Percentiles rank a stretch among this genome's conserved stretches.
phyloP scores from a whole-genome alignment of 2,888 invertebrate genomes.

The Caradrina clavipalpis region DNA sequence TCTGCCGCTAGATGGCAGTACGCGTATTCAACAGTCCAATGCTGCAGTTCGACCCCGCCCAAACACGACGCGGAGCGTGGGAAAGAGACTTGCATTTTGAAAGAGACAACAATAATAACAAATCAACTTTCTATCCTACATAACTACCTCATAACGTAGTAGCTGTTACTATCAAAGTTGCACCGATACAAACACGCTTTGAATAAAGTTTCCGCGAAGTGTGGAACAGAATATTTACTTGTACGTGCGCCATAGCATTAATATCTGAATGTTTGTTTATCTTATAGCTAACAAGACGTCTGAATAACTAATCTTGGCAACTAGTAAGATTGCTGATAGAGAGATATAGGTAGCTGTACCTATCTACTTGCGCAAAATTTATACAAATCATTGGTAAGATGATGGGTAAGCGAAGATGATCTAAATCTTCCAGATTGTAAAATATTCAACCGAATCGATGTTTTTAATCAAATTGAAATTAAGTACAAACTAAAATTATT shows the following conservation, averaged over 20 bases:
- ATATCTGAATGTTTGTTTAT: conserved; percentile 33
- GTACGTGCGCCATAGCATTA: conserved; percentile 11
- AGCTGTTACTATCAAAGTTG: conserved; percentile 39
- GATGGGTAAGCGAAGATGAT: conserved; percentile 5
- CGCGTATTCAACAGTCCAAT: conserved; percentile 45
- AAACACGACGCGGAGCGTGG: conserved; percentile 53
- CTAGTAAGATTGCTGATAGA: conserved; percentile 32
- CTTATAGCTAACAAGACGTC: conserved; percentile 31
- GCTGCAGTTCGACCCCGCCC: conserved; percentile 74
- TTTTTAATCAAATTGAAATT: neutral
- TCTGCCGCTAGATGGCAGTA: conserved; percentile 76
- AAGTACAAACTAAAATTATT: no score
- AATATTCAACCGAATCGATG: neutral
- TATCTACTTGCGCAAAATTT: conserved; percentile 28
- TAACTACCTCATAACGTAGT: conserved; percentile 44
- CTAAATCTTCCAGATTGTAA: neutral
- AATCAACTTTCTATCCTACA: conserved; percentile 73
- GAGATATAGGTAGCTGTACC: conserved; percentile 3
- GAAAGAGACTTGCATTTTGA: conserved; percentile 72
- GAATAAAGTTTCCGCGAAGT: conserved; percentile 43
- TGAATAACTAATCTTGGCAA: conserved; percentile 48
- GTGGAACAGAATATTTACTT: conserved; percentile 17
- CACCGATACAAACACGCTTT: conserved; percentile 41
- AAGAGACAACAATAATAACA: conserved; percentile 84
- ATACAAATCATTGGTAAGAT: conserved; percentile 35